Percentiles rank a stretch among this genome's conserved stretches.
Conservation (phyloP, 1,140 invertebrate genomes). For the Ylistrum balloti region DNA sequence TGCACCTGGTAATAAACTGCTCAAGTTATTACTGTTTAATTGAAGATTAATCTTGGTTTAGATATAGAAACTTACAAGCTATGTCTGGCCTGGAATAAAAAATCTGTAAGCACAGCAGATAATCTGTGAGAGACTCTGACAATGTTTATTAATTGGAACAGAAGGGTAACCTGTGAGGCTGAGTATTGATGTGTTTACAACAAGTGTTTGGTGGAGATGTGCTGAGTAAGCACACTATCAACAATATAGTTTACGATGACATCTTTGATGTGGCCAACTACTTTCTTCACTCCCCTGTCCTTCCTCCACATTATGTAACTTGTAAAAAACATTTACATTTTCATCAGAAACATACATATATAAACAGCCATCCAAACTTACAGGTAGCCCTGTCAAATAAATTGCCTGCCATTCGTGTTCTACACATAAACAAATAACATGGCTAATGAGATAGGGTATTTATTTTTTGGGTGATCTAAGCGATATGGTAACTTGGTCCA, state of each 20-base stretch:
- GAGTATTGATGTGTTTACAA: not conserved
- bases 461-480: not conserved
- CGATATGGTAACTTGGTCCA: not conserved
- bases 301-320: not conserved
- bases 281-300: not conserved
- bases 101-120: not conserved
- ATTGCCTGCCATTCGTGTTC: not conserved
- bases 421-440: not conserved
- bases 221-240: not conserved
- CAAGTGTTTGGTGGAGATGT: not conserved
- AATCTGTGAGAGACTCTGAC: not conserved
- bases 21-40: not conserved
- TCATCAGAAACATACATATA: not conserved
- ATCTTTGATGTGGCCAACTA: not conserved
- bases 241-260: not conserved
- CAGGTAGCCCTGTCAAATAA: constrained; percentile 38
- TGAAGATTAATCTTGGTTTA: not conserved
- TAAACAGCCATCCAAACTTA: not conserved
- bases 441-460: not conserved
- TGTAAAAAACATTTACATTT: not conserved
- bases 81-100: not conserved
- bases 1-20: not conserved
- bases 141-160: not conserved
- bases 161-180: not conserved
- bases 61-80: not conserved